These are phyloP conservation scores for Entosphenus tridentatus DNA, from an alignment of 2,113 vertebrate genomes.

Conservation along the genomic window DNA sequence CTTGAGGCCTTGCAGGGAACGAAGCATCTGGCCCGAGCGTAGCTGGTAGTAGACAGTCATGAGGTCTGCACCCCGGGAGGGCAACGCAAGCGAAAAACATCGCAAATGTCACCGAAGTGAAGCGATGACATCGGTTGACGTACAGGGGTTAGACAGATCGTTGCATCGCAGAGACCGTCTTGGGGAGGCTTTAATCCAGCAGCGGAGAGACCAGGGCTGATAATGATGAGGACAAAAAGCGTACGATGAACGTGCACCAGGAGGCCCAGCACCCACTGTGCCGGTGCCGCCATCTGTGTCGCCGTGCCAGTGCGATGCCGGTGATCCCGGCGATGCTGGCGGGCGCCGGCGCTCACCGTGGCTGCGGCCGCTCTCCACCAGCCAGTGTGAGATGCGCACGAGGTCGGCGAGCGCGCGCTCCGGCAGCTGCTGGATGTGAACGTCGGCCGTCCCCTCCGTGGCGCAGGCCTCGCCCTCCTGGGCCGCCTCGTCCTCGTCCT, in stretches of 20 bases:
- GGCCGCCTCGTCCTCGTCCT: conserved; percentile 61
- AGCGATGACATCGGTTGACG: no score
- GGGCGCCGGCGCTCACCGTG: conserved; percentile 35
- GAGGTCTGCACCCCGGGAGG: conserved; percentile 40
- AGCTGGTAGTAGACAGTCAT: conserved; percentile 98
- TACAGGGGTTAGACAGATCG: no score
- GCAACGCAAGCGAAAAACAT: background rate
- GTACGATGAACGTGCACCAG: no score
- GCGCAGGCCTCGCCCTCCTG: conserved; percentile 41
- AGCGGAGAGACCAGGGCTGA: no score
- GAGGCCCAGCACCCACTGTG: no score
- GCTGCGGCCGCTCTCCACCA: conserved; percentile 77
- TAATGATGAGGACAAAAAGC: no score
- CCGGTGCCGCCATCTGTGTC: no score
- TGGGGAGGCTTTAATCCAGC: no score
- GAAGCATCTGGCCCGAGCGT: conserved; percentile 70
- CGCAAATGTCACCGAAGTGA: background rate
- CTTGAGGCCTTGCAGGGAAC: conserved; percentile 75
- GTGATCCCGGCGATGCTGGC: background rate
- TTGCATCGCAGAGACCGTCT: no score
- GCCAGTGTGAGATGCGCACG: conserved; percentile 70
- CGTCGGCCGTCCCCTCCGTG: background rate
- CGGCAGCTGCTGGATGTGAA: conserved; percentile 43
- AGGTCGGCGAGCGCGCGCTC: conserved; percentile 54
- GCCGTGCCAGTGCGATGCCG: no score